These are phyloP conservation scores for Chelmon rostratus DNA, from an alignment of 2,797 vertebrate species.

Conservation along the genomic window DNA sequence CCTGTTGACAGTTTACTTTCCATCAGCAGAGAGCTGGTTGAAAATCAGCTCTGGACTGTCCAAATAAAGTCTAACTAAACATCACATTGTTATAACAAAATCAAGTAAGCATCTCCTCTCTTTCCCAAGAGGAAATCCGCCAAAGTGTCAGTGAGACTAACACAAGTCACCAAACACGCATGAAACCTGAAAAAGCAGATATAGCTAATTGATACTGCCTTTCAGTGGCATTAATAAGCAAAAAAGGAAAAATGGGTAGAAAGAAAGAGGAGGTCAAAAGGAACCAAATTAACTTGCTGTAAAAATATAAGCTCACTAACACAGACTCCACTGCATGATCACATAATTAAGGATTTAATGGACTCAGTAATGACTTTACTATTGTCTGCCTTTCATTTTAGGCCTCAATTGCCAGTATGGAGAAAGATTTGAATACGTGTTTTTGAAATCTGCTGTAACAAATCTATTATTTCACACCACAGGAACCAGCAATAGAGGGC, in stretches of 20 bases:
- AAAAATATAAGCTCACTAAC: slow-evolving; percentile 46
- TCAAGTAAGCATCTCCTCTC: not conserved
- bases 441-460: slow-evolving; percentile 21
- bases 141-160: slow-evolving; percentile 2
- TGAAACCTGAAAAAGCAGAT: slow-evolving; percentile 28
- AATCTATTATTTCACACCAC: slow-evolving; percentile 25
- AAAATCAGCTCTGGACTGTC: not conserved
- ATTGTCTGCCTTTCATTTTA: slow-evolving; percentile 52
- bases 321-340: slow-evolving; percentile 42
- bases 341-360: slow-evolving; percentile 81
- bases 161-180: slow-evolving; percentile 16
- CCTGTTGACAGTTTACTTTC: not conserved
- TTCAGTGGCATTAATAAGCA: slow-evolving; percentile 63
- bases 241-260: slow-evolving; percentile 11
- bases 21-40: not conserved
- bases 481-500: not conserved
- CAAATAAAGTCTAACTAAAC: not conserved
- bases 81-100: not conserved
- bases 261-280: slow-evolving; percentile 45
- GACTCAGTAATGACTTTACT: slow-evolving; percentile 70
- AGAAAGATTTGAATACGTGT: slow-evolving; percentile 11
- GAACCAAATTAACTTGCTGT: slow-evolving; percentile 47
- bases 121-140: slow-evolving; percentile 7
- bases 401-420: slow-evolving; percentile 4
- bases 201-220: slow-evolving; percentile 47